These are phyloP conservation scores for Chelonoidis abingdonii DNA, from an alignment of 2,113 vertebrate genomes.

Conservation along the genomic window DNA sequence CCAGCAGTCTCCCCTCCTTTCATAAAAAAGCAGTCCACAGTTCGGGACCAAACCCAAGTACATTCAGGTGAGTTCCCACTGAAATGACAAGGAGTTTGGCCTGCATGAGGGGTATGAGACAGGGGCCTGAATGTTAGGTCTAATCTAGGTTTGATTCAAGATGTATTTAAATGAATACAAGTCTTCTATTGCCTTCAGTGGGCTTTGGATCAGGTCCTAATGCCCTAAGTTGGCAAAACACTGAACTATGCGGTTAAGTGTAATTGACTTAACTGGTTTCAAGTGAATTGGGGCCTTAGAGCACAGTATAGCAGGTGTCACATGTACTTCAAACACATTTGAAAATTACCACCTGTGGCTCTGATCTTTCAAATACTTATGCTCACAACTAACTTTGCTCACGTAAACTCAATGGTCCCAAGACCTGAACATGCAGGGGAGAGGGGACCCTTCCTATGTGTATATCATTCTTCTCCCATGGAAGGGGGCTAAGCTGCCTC, in stretches of 20 bases:
- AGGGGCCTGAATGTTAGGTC: too few relatives aligned
- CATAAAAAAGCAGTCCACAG: neutral
- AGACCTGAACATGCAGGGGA: neutral
- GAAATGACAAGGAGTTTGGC: neutral
- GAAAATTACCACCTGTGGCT: too few relatives aligned
- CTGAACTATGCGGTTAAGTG: too few relatives aligned
- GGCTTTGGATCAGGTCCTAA: neutral
- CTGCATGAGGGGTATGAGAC: too few relatives aligned
- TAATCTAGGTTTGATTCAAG: too few relatives aligned
- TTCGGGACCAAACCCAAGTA: neutral
- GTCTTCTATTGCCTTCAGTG: neutral
- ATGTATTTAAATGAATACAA: neutral
- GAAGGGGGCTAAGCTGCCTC: neutral
- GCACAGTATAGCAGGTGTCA: too few relatives aligned
- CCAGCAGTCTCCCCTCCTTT: neutral
- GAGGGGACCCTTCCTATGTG: neutral
- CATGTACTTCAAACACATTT: too few relatives aligned
- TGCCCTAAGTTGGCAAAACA: too few relatives aligned
- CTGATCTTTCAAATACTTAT: too few relatives aligned
- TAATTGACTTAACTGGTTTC: too few relatives aligned
- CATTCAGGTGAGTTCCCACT: neutral
- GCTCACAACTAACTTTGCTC: neutral
- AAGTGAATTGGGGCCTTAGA: too few relatives aligned
- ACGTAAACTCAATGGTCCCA: neutral
- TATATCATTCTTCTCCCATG: neutral